Conservation (phyloP, 2,113 vertebrate genomes). For the Tetraodon nigroviridis region DNA sequence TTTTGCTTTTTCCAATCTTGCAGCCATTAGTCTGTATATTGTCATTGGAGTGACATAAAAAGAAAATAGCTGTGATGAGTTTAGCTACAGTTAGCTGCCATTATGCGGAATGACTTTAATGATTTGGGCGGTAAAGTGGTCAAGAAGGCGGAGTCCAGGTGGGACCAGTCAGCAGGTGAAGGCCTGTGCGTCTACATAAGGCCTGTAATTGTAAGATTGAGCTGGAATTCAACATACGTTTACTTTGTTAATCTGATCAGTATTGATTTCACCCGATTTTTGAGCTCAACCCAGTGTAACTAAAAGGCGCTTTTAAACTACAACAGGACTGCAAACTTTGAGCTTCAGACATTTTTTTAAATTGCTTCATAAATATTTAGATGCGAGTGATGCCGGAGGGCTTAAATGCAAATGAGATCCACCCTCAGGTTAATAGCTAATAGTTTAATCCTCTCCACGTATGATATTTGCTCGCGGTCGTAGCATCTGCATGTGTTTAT, state of each 20-base stretch:
- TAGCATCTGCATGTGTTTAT: neutral
- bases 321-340: no score
- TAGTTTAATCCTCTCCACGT: slow-evolving; percentile 42
- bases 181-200: no score
- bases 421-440: slow-evolving; percentile 35
- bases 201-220: no score
- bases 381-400: slow-evolving; percentile 46
- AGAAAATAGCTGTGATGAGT: neutral
- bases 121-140: no score
- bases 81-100: no score
- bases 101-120: no score
- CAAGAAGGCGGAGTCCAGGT: no score
- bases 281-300: slow-evolving; percentile 43
- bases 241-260: no score
- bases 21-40: slow-evolving; percentile 46
- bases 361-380: slow-evolving; percentile 73
- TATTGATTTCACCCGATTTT: slow-evolving; percentile 14
- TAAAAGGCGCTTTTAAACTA: slow-evolving; percentile 27
- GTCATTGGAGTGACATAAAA: slow-evolving; percentile 12
- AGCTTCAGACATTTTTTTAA: slow-evolving; percentile 27
- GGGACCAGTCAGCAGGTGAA: no score
- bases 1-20: slow-evolving; percentile 5
- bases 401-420: slow-evolving; percentile 54
- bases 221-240: no score
- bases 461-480: neutral